These are phyloP conservation scores for Hippoglossus stenolepis DNA, from an alignment of 2,113 vertebrate species.

Conservation along the genomic window DNA sequence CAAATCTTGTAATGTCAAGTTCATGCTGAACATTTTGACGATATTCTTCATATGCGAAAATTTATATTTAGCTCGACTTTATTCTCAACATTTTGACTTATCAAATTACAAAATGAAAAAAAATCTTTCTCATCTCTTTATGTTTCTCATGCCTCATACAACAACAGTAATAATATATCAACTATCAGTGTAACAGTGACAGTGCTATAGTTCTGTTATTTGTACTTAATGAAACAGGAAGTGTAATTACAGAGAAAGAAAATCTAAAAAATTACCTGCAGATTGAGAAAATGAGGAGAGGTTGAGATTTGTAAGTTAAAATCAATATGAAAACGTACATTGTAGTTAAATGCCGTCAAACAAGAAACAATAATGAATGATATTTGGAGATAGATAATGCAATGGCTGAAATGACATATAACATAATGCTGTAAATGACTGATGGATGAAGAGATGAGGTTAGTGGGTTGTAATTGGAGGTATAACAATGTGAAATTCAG, in stretches of 20 bases:
- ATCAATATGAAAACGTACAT: neutral
- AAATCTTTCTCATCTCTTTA: too few relatives aligned
- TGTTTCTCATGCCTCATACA: too few relatives aligned
- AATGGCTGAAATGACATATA: conserved; percentile 3
- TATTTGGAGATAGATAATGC: conserved; percentile 6
- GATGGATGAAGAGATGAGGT: conserved; percentile 29
- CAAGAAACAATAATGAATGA: neutral
- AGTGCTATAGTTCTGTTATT: neutral
- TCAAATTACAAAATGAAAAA: too few relatives aligned
- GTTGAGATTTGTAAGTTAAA: conserved; percentile 10
- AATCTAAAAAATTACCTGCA: neutral
- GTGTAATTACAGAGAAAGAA: neutral
- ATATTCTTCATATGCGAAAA: too few relatives aligned
- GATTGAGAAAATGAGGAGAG: neutral
- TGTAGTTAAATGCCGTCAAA: neutral
- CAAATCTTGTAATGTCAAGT: too few relatives aligned
- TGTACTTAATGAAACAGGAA: neutral
- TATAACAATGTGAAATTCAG: conserved; percentile 36
- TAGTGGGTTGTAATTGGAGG: conserved; percentile 40
- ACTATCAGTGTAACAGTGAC: neutral
- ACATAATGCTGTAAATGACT: conserved; percentile 32
- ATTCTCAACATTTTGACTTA: too few relatives aligned
- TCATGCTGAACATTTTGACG: too few relatives aligned
- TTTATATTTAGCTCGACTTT: too few relatives aligned
- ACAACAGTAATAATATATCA: too few relatives aligned